Conservation (phyloP, 1,140 invertebrate species). For the Drosophila persimilis region DNA sequence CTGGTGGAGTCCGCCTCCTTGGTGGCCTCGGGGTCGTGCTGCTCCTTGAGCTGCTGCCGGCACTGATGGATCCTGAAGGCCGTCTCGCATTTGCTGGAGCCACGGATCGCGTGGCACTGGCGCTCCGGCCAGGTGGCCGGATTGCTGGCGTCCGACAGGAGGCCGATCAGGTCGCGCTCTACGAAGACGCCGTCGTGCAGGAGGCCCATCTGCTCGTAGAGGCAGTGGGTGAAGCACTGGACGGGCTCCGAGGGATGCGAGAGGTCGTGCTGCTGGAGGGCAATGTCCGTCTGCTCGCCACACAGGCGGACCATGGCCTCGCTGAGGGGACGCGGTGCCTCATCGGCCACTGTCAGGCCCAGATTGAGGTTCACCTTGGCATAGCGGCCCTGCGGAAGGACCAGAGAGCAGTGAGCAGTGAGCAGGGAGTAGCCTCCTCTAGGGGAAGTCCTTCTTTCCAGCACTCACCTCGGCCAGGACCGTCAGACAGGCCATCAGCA, state of each 20-base stretch:
- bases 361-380: conserved; percentile 55
- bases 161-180: conserved; percentile 36
- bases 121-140: conserved; percentile 27
- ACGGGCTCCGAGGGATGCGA: conserved; percentile 27
- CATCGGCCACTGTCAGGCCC: conserved; percentile 44
- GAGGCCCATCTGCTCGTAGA: conserved; percentile 61
- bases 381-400: conserved; percentile 28
- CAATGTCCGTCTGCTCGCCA: conserved; percentile 46
- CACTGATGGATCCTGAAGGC: conserved; percentile 58
- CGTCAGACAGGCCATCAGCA: conserved; percentile 7
- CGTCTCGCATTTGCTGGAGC: conserved; percentile 52
- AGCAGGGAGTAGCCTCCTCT: too few species aligned
- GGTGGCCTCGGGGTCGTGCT: background rate
- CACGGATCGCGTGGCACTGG: conserved; percentile 35
- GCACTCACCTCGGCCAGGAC: conserved; percentile 13
- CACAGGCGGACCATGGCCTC: conserved; percentile 57
- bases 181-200: conserved; percentile 57
- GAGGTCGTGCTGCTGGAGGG: conserved; percentile 41
- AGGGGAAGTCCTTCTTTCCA: rapidly evolving
- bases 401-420: too few species aligned
- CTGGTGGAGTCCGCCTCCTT: conserved; percentile 28
- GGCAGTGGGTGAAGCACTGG: conserved; percentile 59
- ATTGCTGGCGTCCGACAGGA: conserved; percentile 35
- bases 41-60: conserved; percentile 25
- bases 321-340: conserved; percentile 32